Base-by-base conservation (phyloP, 2,888 invertebrate species). In the Drosophila suboccidentalis region DNA sequence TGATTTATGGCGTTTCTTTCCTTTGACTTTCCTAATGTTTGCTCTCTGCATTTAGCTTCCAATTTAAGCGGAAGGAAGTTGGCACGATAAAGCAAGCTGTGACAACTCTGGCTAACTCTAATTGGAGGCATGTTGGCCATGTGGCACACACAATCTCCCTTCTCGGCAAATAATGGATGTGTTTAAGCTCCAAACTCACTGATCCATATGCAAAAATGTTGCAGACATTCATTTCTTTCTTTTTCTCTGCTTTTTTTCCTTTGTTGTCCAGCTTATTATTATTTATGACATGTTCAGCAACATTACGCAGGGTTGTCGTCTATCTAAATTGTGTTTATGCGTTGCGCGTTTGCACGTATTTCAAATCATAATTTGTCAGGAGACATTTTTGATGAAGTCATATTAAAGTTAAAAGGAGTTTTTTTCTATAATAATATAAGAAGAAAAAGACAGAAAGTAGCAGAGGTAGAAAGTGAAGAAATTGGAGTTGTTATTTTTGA, bases 61-160 rank as follows among this genome's bases (percentile, higher is more conserved):
- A 10, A 53, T 61, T 41, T n/a, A 32, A 58, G 34, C 53, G 88
- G 81, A 82, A 83, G 83, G 83, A 83, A 85, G 80, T 87, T 17
- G 36, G 68, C 46, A 39, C 83, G 80, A 83, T 87, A 83, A 83
- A 85, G 60, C 50, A 71, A 69, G n/a, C 19, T 38, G 55, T 54
- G 46, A 43, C 60, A 68, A 58, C 63, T 58, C 63, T 64, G 66
- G 57, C 63, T 29, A 72, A 68, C 58, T 75, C 79, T 87, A 81
- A 87, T 87, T 87, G 84, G 55, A 41, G 58, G 32, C 75, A 70
- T 75, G 61, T 57, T 51, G 46, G 47, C 64, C 70, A 76, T 75
- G 79, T 78, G 70, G 47, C 38, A 44, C 44, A 19, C 19, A 72
- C 62, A 32, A 32, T 59, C 60, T 51, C 11, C 26, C 26, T 5